Percentiles rank a stretch among this genome's conserved stretches.
Conservation (phyloP, 2,888 invertebrate species). For the Ectropis crepuscularia region DNA sequence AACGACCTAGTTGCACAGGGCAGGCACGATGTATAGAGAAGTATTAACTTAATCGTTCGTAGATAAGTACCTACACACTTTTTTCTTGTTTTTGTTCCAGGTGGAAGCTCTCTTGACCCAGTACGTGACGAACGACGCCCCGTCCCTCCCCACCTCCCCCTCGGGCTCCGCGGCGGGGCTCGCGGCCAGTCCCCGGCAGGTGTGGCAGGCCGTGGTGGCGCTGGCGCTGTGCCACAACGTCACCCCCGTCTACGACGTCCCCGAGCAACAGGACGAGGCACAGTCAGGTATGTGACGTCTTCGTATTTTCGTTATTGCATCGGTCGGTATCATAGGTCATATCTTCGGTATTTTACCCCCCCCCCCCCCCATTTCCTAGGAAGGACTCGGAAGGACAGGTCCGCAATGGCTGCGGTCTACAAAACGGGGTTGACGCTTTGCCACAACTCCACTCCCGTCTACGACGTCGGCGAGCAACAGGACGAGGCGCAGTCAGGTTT, state of each 20-base stretch:
- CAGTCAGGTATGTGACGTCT: conserved; percentile 48
- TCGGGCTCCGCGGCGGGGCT: conserved; percentile 75
- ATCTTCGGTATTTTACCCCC: too few species aligned
- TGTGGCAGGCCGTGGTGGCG: conserved; percentile 96
- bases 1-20: too few species aligned
- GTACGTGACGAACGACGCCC: conserved; percentile 73
- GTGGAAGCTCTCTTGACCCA: conserved; percentile 77
- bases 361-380: neutral
- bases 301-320: too few species aligned
- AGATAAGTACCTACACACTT: too few species aligned
- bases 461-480: too few species aligned
- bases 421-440: too few species aligned
- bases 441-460: too few species aligned
- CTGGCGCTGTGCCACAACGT: conserved; percentile 99
- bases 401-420: too few species aligned
- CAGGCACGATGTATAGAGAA: too few species aligned
- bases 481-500: too few species aligned
- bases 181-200: conserved; percentile 80
- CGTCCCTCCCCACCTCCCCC: conserved; percentile 74
- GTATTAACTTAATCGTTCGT: too few species aligned
- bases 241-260: conserved; percentile 95
- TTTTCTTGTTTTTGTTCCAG: conserved; percentile 45
- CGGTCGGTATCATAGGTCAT: too few species aligned
- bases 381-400: neutral
- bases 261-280: conserved; percentile 60